These are phyloP conservation scores for Stercorarius parasiticus DNA, from an alignment of 2,113 vertebrate genomes.

Conservation along the genomic window DNA sequence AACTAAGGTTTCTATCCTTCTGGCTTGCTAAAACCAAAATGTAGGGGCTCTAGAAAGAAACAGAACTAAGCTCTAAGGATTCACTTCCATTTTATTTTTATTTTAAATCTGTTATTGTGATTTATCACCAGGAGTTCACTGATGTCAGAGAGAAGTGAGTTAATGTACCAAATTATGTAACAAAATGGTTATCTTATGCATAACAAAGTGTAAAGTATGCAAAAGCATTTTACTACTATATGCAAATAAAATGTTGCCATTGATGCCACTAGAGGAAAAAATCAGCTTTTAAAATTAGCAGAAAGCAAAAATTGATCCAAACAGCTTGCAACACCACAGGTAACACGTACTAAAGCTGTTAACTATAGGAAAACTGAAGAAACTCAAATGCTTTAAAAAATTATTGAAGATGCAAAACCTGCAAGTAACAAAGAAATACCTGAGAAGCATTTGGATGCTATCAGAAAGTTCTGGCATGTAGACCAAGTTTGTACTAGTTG, in stretches of 20 bases:
- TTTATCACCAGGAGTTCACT: neutral
- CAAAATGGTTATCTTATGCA: neutral
- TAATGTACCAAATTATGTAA: neutral
- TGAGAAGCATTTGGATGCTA: neutral
- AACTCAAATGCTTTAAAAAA: neutral
- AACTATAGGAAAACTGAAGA: neutral
- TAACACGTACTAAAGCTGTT: neutral
- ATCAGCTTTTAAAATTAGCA: neutral
- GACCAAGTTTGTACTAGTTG: neutral
- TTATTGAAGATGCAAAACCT: neutral
- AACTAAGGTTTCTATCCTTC: neutral
- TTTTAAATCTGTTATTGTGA: neutral
- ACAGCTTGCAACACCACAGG: neutral
- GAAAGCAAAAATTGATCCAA: neutral
- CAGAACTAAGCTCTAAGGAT: neutral
- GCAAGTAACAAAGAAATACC: neutral
- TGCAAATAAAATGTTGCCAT: neutral
- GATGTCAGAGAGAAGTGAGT: neutral
- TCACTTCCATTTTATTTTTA: neutral
- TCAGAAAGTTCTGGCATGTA: neutral
- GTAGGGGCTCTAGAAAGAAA: neutral
- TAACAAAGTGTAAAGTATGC: neutral
- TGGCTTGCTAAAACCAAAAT: neutral
- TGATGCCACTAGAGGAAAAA: neutral
- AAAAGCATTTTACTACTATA: neutral